These are phyloP conservation scores for Conistra vaccinii DNA, from an alignment of 2,888 invertebrate genomes.

Conservation along the genomic window DNA sequence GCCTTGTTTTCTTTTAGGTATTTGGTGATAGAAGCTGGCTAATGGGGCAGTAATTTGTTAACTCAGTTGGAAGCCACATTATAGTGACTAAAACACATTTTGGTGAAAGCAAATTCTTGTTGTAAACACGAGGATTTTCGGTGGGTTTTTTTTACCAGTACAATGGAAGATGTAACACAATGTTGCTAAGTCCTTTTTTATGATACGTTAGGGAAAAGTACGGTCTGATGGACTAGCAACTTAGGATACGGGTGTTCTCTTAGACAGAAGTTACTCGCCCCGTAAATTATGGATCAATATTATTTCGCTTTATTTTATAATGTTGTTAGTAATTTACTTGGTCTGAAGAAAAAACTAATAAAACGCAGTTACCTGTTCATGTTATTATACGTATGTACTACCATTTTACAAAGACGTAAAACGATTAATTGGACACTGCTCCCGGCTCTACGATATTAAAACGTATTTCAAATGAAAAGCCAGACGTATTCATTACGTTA, in stretches of 20 bases:
- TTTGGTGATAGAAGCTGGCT: background rate
- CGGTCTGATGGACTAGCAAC: slow-evolving; percentile 1
- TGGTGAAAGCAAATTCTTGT: slow-evolving; percentile 22
- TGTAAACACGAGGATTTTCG: slow-evolving; percentile 16
- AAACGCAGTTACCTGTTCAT: slow-evolving; percentile 7
- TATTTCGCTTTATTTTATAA: background rate
- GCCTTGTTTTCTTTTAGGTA: slow-evolving; percentile 24
- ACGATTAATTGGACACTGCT: slow-evolving; percentile 61
- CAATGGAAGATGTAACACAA: slow-evolving; percentile 18
- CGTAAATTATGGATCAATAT: background rate
- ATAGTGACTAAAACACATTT: slow-evolving; percentile 14
- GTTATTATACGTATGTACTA: slow-evolving; percentile 29
- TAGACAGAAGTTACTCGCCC: background rate
- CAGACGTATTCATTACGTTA: slow-evolving; percentile 52
- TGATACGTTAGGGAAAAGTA: slow-evolving; percentile 20
- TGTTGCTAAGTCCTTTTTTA: slow-evolving; percentile 21
- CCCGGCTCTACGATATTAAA: slow-evolving; percentile 54
- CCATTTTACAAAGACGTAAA: slow-evolving; percentile 45
- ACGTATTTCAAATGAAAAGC: slow-evolving; percentile 59
- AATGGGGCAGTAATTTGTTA: slow-evolving; percentile 2
- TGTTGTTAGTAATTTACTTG: background rate
- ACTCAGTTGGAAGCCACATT: background rate
- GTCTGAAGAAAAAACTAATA: background rate
- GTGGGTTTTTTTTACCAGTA: slow-evolving; percentile 8
- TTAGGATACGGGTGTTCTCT: background rate